phyloP scores from a whole-genome alignment of 1,140 invertebrate genomes.

The Episyrphus balteatus region DNA sequence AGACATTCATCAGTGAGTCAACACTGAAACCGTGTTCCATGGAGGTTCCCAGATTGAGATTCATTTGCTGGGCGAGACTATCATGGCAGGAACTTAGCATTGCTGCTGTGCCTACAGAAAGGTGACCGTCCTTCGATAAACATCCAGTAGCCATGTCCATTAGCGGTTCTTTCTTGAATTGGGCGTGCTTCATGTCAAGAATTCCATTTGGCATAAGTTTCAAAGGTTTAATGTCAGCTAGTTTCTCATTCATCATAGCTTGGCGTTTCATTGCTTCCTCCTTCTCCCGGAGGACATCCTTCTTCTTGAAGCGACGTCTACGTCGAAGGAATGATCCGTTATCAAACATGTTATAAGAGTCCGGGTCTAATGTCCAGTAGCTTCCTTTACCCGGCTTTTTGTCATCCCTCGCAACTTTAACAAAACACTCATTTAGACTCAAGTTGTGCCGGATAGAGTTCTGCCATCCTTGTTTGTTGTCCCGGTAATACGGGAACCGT shows the following conservation, averaged over 20 bases:
- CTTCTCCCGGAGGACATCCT: slow-evolving; percentile 79
- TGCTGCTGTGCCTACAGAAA: slow-evolving; percentile 16
- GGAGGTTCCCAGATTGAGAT: slow-evolving; percentile 24
- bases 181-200: slow-evolving; percentile 26
- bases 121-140: slow-evolving; percentile 21
- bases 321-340: slow-evolving; percentile 91
- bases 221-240: slow-evolving; percentile 34
- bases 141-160: slow-evolving; percentile 21
- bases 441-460: slow-evolving; percentile 95
- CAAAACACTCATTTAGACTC: slow-evolving; percentile 96
- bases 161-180: slow-evolving; percentile 30
- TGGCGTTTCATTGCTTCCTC: slow-evolving; percentile 75
- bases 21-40: slow-evolving; percentile 35
- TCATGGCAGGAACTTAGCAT: slow-evolving; percentile 36
- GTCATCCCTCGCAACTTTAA: slow-evolving; percentile 84
- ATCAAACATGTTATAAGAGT: slow-evolving; percentile 97
- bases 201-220: slow-evolving; percentile 36
- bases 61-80: slow-evolving; percentile 33
- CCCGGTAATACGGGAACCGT: slow-evolving; percentile 92
- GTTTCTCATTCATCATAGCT: slow-evolving; percentile 35
- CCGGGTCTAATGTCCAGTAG: slow-evolving; percentile 95
- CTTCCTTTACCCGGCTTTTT: slow-evolving; percentile 95
- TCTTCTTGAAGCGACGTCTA: slow-evolving; percentile 89
- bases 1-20: slow-evolving; percentile 36
- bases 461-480: slow-evolving; percentile 93